Conservation (phyloP, 2,113 vertebrate species). For the Pedetes capensis region DNA sequence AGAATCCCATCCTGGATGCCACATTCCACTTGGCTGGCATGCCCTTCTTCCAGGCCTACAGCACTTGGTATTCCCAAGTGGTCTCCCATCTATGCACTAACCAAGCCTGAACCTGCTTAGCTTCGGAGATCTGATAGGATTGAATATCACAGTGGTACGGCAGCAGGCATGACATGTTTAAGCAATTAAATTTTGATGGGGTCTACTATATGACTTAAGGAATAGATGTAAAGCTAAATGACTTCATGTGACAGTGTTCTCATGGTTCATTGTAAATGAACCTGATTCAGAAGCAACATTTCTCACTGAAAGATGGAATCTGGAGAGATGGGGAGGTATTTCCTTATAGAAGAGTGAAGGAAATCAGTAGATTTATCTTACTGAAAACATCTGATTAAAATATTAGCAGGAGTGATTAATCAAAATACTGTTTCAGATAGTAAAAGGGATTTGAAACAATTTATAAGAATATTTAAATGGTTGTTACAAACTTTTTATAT, state of each 20-base stretch:
- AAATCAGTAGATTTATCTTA: not conserved
- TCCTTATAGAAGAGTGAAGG: not conserved
- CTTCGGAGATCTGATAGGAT: too few species aligned
- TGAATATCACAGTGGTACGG: too few species aligned
- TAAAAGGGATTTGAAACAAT: not conserved
- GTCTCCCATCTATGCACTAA: too few species aligned
- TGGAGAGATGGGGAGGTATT: not conserved
- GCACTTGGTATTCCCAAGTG: too few species aligned
- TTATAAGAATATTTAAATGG: constrained; percentile 5
- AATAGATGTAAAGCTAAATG: not conserved
- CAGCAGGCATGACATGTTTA: too few species aligned
- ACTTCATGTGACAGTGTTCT: not conserved
- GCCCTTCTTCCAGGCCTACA: too few species aligned
- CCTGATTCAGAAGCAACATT: not conserved
- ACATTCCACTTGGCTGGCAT: not conserved
- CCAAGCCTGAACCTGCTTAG: too few species aligned
- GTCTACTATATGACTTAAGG: not conserved
- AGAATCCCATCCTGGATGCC: not conserved
- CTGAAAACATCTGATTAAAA: not conserved
- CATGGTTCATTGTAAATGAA: not conserved
- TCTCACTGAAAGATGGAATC: not conserved
- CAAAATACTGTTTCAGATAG: not conserved
- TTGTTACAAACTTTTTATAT: not conserved
- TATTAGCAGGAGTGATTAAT: not conserved
- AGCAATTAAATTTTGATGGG: not conserved